Percentiles rank a stretch among this genome's conserved stretches.
These are phyloP conservation scores for Monopis laevigella DNA, from an alignment of 2,888 invertebrate species.

Conservation along the genomic window DNA sequence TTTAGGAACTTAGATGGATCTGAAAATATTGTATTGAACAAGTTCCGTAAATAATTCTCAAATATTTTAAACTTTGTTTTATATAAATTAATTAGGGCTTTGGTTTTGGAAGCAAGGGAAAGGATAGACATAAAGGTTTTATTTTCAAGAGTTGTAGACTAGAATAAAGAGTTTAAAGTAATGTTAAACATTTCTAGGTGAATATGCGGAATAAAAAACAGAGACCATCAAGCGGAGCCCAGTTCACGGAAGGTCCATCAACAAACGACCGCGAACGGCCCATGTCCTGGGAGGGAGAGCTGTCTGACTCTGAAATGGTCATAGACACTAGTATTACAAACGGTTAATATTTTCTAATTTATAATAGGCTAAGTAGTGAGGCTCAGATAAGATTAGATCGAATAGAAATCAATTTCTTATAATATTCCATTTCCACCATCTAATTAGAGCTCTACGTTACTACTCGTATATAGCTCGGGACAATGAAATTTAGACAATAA, in stretches of 20 bases:
- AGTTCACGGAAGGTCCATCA: conserved; percentile 34
- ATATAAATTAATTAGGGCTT: too few relatives aligned
- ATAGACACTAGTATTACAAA: conserved; percentile 54
- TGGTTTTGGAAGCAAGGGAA: too few relatives aligned
- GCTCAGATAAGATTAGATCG: background rate
- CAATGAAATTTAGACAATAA: background rate
- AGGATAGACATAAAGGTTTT: too few relatives aligned
- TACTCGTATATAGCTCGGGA: too few relatives aligned
- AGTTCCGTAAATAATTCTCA: too few relatives aligned
- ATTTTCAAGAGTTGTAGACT: too few relatives aligned
- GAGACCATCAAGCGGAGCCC: conserved; percentile 58
- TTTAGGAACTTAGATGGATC: too few relatives aligned
- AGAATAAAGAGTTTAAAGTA: too few relatives aligned
- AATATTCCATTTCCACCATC: background rate
- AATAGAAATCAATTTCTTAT: background rate
- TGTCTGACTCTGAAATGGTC: conserved; percentile 84
- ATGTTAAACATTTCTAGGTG: conserved; percentile 56
- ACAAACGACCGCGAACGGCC: conserved; percentile 69
- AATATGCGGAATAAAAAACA: conserved; percentile 74
- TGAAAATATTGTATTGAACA: too few relatives aligned
- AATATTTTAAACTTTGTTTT: too few relatives aligned
- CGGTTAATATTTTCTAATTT: conserved; percentile 32
- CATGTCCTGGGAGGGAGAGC: conserved; percentile 95
- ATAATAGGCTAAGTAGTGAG: background rate
- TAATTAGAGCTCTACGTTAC: too few relatives aligned